Base-by-base conservation (phyloP, 2,888 invertebrate species). In the Lasioglossum vierecki region DNA sequence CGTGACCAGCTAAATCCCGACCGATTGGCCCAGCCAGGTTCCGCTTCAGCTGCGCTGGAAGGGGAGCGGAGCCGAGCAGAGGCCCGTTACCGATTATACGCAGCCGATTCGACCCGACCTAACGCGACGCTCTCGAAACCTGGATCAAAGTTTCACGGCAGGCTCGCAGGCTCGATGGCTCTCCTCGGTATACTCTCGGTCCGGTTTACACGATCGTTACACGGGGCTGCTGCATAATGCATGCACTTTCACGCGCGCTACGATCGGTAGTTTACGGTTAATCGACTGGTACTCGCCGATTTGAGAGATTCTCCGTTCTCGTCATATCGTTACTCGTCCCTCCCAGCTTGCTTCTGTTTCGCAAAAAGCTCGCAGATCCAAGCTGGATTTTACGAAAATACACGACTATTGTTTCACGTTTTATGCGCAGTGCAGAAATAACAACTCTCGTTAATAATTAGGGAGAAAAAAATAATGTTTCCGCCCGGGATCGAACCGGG, bases 401-500 rank as follows among this genome's bases (percentile, higher is more conserved):
- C 35, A 9, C 4, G 66, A 15, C 30, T 6, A 30, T 30, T 30
- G 30, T 63, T 30, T 30, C 60, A 6, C 26, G 26, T 26, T 63
- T 30, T 26, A 26, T 13, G 60, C 11, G 15, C 26, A 5, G 26
- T 3, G 3, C 6, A 68, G 39, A 22, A 68, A 41, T 41, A 39
- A 22, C 35, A 18, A 8, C 8, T 66, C 8, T 66, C 22, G 39
- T 22, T 22, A 22, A 68, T n/a, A 39, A 68, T 18, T 39, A 11
- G 46, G 4, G 4, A 70, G 80, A 92, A 90, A 95, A 95, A 83
- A n/a, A 57, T 0, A 39, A 92, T 97, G 97, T 97, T 97, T 97
- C 96, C 97, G 97, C 97, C 97, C 97, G 97, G 97, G 97, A 97
- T 97, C 97, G 97, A 97, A 97, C 97, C 97, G 97, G 97, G 97